These are phyloP conservation scores for Ailuropoda melanoleuca DNA, from an alignment of 2,113 vertebrate genomes.

Conservation along the genomic window DNA sequence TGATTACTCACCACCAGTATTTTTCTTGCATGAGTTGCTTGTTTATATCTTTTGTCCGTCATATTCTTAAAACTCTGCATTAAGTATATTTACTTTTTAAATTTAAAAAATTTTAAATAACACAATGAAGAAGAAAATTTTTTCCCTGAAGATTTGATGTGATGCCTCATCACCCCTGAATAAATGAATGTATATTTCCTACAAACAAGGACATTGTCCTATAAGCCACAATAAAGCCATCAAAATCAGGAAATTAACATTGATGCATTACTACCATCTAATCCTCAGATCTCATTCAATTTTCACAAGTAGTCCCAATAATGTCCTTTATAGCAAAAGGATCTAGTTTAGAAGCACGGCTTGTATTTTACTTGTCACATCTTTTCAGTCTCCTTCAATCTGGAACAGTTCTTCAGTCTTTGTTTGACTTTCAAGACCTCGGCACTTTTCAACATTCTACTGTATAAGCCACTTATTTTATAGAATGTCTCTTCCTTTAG, in stretches of 20 bases:
- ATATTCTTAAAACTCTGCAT: neutral
- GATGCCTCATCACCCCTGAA: neutral
- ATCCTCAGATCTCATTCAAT: neutral
- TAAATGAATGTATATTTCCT: neutral
- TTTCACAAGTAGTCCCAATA: neutral
- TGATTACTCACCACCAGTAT: neutral
- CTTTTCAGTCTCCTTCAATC: neutral
- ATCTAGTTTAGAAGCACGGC: neutral
- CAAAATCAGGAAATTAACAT: neutral
- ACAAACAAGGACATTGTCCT: neutral
- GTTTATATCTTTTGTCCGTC: neutral
- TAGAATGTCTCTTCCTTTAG: neutral
- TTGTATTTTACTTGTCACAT: neutral
- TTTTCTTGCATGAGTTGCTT: neutral
- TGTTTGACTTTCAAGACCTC: constrained; percentile 1
- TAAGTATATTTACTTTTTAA: neutral
- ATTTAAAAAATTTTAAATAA: neutral
- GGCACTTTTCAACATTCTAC: neutral
- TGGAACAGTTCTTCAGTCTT: neutral
- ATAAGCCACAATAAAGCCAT: constrained; percentile 4
- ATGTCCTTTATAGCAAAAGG: neutral
- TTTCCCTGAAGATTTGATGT: neutral
- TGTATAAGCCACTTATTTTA: neutral
- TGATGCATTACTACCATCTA: neutral
- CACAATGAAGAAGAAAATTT: neutral